Evolutionary conservation across 64 coral and sea anemone genomes (phyloP).

Genomic region (Astreopora myriophthalma): DNA sequence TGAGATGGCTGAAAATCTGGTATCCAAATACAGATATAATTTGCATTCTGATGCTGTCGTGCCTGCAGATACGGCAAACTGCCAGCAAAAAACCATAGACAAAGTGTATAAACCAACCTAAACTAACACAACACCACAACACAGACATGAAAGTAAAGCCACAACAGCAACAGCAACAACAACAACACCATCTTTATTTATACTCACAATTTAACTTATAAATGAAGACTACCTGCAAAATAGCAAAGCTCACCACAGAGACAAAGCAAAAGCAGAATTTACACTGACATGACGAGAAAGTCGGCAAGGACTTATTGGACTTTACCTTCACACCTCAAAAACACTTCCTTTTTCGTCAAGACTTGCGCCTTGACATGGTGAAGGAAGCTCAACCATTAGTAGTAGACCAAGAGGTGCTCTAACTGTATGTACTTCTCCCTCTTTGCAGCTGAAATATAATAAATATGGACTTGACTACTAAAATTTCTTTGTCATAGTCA

Average conservation of each 20-base stretch:
- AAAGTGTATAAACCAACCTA: too few species aligned
- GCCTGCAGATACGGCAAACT: too few species aligned
- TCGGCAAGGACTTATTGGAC: not conserved
- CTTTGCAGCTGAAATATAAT: conserved; percentile 37
- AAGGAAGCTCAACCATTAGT: conserved; percentile 51
- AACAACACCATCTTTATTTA: too few species aligned
- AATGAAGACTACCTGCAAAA: too few species aligned
- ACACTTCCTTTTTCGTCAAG: conserved; percentile 60
- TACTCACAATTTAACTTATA: too few species aligned
- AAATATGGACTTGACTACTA: conserved; percentile 10
- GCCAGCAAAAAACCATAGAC: too few species aligned
- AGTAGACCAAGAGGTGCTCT: conserved; percentile 29
- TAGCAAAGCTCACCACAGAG: not conserved
- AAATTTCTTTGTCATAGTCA: not conserved
- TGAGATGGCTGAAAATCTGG: too few species aligned
- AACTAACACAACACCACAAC: too few species aligned
- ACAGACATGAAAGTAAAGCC: too few species aligned
- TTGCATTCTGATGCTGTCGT: too few species aligned
- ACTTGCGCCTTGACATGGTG: conserved; percentile 38
- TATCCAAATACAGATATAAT: too few species aligned
- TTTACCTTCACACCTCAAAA: conserved; percentile 46
- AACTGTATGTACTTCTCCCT: conserved; percentile 20
- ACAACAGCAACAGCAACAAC: too few species aligned
- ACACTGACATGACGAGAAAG: not conserved
- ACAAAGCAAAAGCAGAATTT: not conserved